phyloP scores from a whole-genome alignment of 92 coral and sea anemone genomes.

The Montipora capitata region DNA sequence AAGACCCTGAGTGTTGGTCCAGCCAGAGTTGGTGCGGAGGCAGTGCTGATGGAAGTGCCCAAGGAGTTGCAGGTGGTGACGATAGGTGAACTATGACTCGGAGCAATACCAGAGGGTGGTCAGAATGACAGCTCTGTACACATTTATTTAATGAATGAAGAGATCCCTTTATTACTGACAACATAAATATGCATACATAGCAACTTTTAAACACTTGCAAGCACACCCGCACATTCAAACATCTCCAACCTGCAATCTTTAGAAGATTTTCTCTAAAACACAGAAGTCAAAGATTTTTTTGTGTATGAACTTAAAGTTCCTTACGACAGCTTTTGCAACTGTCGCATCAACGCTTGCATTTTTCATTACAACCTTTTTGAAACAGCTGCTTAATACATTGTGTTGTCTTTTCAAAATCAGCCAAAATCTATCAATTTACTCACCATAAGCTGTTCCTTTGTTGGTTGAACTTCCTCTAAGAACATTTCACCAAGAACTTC shows the following conservation, averaged over 20 bases:
- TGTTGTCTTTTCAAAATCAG: background rate
- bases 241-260: no score
- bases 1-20: no score
- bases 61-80: background rate
- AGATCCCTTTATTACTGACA: no score
- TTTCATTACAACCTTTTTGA: no score
- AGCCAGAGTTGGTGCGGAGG: background rate
- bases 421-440: background rate
- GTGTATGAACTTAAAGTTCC: no score
- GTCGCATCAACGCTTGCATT: no score
- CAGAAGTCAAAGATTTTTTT: no score
- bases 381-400: background rate
- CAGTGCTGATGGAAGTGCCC: background rate
- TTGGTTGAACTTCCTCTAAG: constrained; percentile 92
- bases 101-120: constrained; percentile 33
- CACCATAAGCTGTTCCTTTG: constrained; percentile 92
- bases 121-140: constrained; percentile 42
- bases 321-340: no score
- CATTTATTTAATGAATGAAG: background rate
- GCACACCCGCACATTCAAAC: no score
- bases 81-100: constrained; percentile 49
- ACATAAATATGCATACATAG: no score
- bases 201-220: no score
- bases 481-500: constrained; percentile 93
- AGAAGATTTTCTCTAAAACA: no score